Base-by-base conservation (phyloP, 2,888 invertebrate species). In the Melanargia galathea region DNA sequence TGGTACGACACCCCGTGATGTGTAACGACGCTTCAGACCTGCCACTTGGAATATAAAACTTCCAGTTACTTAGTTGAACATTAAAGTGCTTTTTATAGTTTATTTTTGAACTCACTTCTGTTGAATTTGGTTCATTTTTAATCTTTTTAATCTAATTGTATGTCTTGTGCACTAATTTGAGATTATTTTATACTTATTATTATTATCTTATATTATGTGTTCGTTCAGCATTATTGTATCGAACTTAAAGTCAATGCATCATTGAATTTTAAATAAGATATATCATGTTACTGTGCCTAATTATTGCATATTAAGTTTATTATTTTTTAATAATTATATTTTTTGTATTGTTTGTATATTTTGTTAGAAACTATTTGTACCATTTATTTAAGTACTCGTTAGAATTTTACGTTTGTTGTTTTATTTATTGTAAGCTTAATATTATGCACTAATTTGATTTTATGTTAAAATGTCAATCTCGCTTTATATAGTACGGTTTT, bases 1-100 rank as follows among this genome's bases (percentile, higher is more conserved):
- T 98, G 97, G 98, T 98, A 98, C 98, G 97, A 97, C 97, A 97
- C 95, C 94, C 96, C 95, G 94, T 92, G 89, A 92, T 91, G 93
- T 92, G 81, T 84, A 80, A 81, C 90, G 77, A 81, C 90, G 88
- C 76, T 84, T 82, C 85, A 78, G 85, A 73, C 76, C 82, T 75
- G 75, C 81, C 79, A 72, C 75, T 74, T 76, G 77, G 78, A 79
- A 77, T 75, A 72, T 76, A 68, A 73, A 70, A 46, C 54, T 64
- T 72, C 66, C 76, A 80, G 74, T 79, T 40, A 60, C 8, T 43
- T 56, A 63, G 51, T 62, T 59, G 65, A 51, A 87, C 87, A 84
- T 66, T 73, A 72, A 82, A 86, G 83, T 87, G 84, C 76, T 69
- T 69, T 56, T 64, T 60, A 52, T 59, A 40, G 64, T 63, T 63